Evolutionary conservation across 1,140 invertebrate species (phyloP), one percentile per base, ranked within the genome.

Genomic region (Drosophila leontia): DNA sequence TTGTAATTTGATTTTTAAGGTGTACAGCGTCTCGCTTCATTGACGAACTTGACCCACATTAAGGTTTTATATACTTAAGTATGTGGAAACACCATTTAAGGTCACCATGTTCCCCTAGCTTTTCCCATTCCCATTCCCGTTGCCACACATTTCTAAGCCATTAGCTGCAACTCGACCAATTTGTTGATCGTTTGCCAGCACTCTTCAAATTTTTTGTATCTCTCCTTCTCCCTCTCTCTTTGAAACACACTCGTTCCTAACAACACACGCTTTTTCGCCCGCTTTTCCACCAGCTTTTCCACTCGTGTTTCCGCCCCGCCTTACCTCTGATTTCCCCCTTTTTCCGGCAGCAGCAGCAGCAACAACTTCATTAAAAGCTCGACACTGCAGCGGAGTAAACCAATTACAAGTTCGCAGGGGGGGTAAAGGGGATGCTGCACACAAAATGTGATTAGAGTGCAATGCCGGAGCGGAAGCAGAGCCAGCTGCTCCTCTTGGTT

Each of bases 381-480:
- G 65, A 51, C 69, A 88, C 80, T 70, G 75, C 65, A 78, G 65
- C 67, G 47, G 55, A 37, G 75, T 88, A 87, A 87, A 87, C 80
- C 84, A 88, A 88, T 88, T 88, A 75, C 84, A 63, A 78, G 75
- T 78, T 75, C 64, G 68, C 37, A 42, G 55, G 26, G 35, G 29
- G 26, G 53, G 26, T 2, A 37, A 5, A 2, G 19, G 19, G 35
- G 4, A 1, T 15, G 50, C 11, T 26, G 53, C 67, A 61, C 57
- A 69, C 80, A 64, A 88, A 88, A 88, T 88, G 80, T 90, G 85
- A 88, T 88, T 88, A 88, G 85, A 90, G 77, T 80, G 84, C 84
- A 84, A 79, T 70, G 75, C 59, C 45, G 57, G 50, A 59, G 59
- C 76, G 65, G 75, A 78, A 64, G 47, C 53, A 53, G 53, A 53